Conservation (phyloP, 2,113 vertebrate genomes). For the Otocyon megalotis region DNA sequence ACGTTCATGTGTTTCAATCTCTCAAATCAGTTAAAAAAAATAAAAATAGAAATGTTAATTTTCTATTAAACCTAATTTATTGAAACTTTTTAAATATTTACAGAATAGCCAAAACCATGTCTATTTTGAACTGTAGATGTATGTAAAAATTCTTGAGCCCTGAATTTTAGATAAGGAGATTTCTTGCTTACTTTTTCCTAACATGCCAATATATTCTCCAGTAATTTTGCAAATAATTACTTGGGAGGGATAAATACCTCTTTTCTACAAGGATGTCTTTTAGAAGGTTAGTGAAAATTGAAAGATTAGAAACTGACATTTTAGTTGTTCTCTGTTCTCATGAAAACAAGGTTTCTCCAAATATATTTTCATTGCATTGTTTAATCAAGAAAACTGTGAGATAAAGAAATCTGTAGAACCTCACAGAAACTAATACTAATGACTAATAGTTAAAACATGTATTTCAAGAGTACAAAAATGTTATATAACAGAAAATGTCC, state of each 20-base stretch:
- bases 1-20: not conserved
- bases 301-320: not conserved
- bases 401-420: not conserved
- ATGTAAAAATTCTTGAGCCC: not conserved
- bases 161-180: constrained; percentile 6
- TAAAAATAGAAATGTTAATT: not conserved
- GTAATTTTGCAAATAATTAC: not conserved
- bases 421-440: not conserved
- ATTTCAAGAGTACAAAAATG: not conserved
- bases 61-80: not conserved
- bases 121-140: constrained; percentile 13
- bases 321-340: not conserved
- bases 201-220: not conserved
- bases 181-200: not conserved
- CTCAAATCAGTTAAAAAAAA: not conserved
- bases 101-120: not conserved
- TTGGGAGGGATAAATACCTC: not conserved
- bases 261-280: not conserved
- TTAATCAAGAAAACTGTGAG: not conserved
- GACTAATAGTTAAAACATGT: not conserved
- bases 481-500: not conserved
- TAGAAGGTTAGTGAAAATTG: not conserved
- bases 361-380: not conserved
- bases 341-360: not conserved
- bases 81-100: not conserved